Conservation (phyloP, 2,888 invertebrate genomes). For the Adineta ricciae region DNA sequence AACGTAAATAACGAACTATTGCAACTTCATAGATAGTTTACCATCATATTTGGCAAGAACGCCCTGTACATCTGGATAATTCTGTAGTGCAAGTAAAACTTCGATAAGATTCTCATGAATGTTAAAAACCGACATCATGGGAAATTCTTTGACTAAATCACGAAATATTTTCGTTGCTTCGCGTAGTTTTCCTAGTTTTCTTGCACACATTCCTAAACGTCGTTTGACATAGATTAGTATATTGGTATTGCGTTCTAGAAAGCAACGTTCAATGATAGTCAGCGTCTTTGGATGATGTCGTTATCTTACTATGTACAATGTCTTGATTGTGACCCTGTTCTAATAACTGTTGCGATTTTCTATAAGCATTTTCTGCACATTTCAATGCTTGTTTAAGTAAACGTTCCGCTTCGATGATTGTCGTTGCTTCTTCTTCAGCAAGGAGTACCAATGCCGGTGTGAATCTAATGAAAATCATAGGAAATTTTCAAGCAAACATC, state of each 20-base stretch:
- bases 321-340: constrained; percentile 67
- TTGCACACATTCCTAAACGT: constrained; percentile 88
- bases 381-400: constrained; percentile 71
- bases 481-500: neutral
- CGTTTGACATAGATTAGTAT: constrained; percentile 85
- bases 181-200: constrained; percentile 80
- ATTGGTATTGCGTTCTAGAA: constrained; percentile 71
- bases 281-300: constrained; percentile 12
- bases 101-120: constrained; percentile 93
- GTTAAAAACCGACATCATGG: constrained; percentile 82
- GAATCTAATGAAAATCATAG: constrained; percentile 54
- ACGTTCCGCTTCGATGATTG: constrained; percentile 72
- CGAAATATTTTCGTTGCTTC: constrained; percentile 92
- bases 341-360: constrained; percentile 65
- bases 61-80: constrained; percentile 88
- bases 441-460: constrained; percentile 84
- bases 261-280: neutral
- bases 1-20: neutral
- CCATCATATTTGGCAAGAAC: constrained; percentile 77
- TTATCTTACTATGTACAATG: constrained; percentile 60
- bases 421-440: constrained; percentile 89
- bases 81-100: constrained; percentile 82
- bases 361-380: constrained; percentile 69
- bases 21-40: constrained; percentile 37
- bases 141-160: constrained; percentile 89